Evolutionary conservation across 2,113 vertebrate genomes (phyloP), one percentile per base, ranked within the genome.

Genomic region (Lethenteron camtschaticum): DNA sequence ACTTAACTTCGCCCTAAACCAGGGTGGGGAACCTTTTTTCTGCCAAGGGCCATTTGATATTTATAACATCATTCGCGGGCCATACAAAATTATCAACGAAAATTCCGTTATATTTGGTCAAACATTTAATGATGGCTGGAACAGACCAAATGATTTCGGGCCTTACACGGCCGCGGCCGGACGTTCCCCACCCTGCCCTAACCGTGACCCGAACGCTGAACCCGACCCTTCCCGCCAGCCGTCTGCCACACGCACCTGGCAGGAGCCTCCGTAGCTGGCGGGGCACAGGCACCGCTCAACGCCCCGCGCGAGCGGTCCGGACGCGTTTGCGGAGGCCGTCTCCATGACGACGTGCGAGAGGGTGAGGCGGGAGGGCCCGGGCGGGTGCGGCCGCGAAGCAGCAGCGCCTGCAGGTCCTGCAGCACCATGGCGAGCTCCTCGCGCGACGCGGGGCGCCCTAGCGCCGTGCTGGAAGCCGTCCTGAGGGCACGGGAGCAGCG

Each of bases 381-480:
- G 63, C 24, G 2, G 9, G 63, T 16, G 63, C 24, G 63, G 9
- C n/a, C n/a, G 63, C 63, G 63, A 11, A 66, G n/a, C n/a, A 66
- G 63, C 8, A 66, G 8, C 10, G 24, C n/a, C n/a, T 66, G 63
- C n/a, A 66, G n/a, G 24, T 66, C 63, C 63, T 66, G n/a, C 9
- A 66, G 63, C n/a, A 66, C 63, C 63, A 66, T 24, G n/a, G 24
- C 24, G 63, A 66, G 63, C n/a, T 66, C 63, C 63, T 66, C 63
- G 3, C 63, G 63, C 9, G 63, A 66, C n/a, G 24, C 63, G 63
- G 63, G 63, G 63, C 63, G n/a, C 24, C 63, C 9, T 66, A 11
- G n/a, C n/a, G 24, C 9, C 9, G 63, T 66, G 63, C n/a, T 66
- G 63, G 24, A 66, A 66, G 24, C 24, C 9, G n/a, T 11, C 10